Base-by-base conservation (phyloP, 2,797 vertebrate species). In the Brachymystax lenok region DNA sequence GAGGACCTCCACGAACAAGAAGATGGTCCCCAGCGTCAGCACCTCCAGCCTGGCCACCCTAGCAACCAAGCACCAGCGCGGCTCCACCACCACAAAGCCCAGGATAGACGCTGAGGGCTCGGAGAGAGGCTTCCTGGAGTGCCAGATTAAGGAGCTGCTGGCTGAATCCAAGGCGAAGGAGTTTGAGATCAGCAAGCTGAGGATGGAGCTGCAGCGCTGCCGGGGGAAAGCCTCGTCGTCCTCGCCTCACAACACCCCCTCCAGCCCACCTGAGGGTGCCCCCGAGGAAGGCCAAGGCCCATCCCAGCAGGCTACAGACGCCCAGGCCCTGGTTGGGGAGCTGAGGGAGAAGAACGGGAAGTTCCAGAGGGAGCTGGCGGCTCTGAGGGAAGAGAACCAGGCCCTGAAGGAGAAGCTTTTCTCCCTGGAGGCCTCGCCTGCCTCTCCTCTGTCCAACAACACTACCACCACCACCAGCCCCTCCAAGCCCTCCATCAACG, bases 121-220 rank as follows among this genome's bases (percentile, higher is more conserved):
- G 68, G 97, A 97, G 82, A 96, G 88, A 84, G 93, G 94, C 0
- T 84, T 95, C 21, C 90, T 98, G 71, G 97, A 98, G 93, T 91
- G 94, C 82, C 97, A 98, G 83, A 95, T 99, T 70, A 98, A 96
- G 83, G 97, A 97, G 72, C 95, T 99, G 68, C 86, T 98, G 88
- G 95, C 96, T 13, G 97, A 99, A 83, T 95, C 97, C 70, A 99
- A 99, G 84, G 94, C 95, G 0, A 99, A 99, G 94, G 97, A 99
- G 80, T 95, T 94, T 1, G 96, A 99, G 91, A 99, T 99, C 63
- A 96, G 92, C 84, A 96, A 94, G 83, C 96, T 99, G 61, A 95
- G 95, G 52, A 95, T 90, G 76, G 97, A 99, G 88, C 84, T 99
- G 78, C 97, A 97, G 88, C 95, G 92, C 82, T 95, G 89, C 84